Evolutionary conservation across 2,113 vertebrate species (phyloP), one percentile per base, ranked within the genome.

Genomic region (Hippocampus barbouri): DNA sequence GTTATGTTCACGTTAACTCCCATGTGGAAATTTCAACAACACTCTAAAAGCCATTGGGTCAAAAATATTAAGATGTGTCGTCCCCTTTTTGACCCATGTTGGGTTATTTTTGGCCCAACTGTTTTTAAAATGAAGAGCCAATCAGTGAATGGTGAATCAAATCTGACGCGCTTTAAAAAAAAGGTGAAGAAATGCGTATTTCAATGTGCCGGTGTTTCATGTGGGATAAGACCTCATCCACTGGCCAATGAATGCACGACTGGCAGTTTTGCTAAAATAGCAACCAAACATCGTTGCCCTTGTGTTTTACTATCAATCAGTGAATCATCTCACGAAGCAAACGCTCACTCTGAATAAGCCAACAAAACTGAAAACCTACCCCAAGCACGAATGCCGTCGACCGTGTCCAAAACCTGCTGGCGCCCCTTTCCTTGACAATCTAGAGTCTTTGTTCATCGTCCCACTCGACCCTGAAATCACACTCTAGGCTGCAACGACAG

Each of bases 301-400:
- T 23, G 21, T 56, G 12, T 56, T n/a, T 15, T 8, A 21, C 34
- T 5, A 54, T 38, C 10, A 53, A 53, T 51, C 12, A 51, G 6
- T 14, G 8, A 65, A 45, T 45, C 63, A 25, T 25, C 23, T 27
- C 23, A 5, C 34, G 1, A 47, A 23, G 12, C 23, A 16, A 66
- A 43, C 41, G 73, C 64, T 69, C 73, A 60, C 43, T 71, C 72
- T 66, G 62, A 68, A 75, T 72, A 82, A 66, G 63, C 72, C 10
- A 21, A 61, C 56, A 74, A 74, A 34, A 45, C 54, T 2, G 41
- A 56, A 4, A 75, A 90, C 90, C 45, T 92, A 92, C 91, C 91
- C 90, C 78, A 89, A 82, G 30, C 89, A 91, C 60, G 91, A 92
- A 82, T 91, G 91, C 49, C 91, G 90, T 68, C 90, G 83, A 61